Evolutionary conservation across 1,140 invertebrate genomes (phyloP).

Genomic region (Lineus longissimus): DNA sequence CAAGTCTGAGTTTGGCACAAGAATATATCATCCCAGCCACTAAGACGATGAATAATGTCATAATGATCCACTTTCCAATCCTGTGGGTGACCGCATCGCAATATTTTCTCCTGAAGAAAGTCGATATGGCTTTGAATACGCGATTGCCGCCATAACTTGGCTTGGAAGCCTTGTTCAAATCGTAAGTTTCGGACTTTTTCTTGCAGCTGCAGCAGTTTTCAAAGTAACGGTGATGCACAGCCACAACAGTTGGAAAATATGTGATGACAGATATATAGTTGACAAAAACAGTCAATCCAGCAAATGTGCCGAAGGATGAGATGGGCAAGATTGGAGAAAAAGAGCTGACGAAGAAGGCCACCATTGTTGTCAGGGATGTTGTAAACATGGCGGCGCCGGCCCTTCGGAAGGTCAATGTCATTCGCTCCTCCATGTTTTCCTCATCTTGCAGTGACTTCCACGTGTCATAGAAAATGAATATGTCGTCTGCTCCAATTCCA

Average conservation of each 20-base stretch:
- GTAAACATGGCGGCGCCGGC: background rate
- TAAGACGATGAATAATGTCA: too few relatives aligned
- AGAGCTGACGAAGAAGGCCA: background rate
- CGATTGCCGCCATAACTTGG: too few relatives aligned
- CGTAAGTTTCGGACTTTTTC: too few relatives aligned
- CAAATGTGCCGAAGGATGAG: background rate
- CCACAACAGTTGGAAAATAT: background rate
- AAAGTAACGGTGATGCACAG: background rate
- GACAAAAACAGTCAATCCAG: background rate
- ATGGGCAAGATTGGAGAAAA: background rate
- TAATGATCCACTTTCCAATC: too few relatives aligned
- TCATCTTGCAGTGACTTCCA: background rate
- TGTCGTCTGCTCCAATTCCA: slow-evolving; percentile 1
- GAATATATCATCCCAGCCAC: too few relatives aligned
- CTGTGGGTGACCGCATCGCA: too few relatives aligned
- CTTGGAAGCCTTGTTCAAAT: too few relatives aligned
- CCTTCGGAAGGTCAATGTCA: background rate
- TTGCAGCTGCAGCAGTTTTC: too few relatives aligned
- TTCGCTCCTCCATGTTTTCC: background rate
- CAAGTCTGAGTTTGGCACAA: too few relatives aligned
- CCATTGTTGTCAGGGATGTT: slow-evolving; percentile 4
- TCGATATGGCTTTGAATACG: too few relatives aligned
- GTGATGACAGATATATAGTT: background rate
- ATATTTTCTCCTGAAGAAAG: too few relatives aligned
- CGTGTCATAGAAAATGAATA: background rate